Evolutionary conservation across 2,797 vertebrate species (phyloP), one percentile per base, ranked within the genome.

Genomic region (Iguana delicatissima): DNA sequence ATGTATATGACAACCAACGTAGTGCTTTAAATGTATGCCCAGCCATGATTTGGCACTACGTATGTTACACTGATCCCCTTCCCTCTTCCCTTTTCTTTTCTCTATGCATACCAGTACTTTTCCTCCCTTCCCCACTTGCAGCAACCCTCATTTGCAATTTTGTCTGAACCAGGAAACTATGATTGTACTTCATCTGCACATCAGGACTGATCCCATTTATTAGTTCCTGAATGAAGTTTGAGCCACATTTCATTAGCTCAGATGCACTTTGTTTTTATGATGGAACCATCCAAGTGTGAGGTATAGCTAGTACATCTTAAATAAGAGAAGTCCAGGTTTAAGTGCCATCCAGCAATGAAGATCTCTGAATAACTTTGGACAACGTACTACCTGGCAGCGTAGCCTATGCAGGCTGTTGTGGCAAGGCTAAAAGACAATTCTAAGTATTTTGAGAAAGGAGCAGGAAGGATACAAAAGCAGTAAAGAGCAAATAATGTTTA

Each of bases 401-500:
- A 50, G 9, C 55, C n/a, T 83, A 46, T 64, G 64, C 80, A 38
- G 22, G 22, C 1, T 4, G 24, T 14, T 67, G 24, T 46, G 12
- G 57, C 26, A 57, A 86, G n/a, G 2, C 84, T 81, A 73, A 50
- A 82, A 74, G 20, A 6, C 9, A 9, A 29, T 73, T 62, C 55
- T 29, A 13, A 80, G 62, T 14, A 57, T 64, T 38, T 82, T 52
- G 2, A 14, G 57, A 38, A 35, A 87, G 29, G 22, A 79, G n/a
- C 26, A 52, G 32, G 13, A 69, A 81, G 50, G 46, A 69, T 88
- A 55, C 32, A 50, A 84, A 89, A 86, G 16, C 67, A 73, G 59
- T 90, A 86, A 90, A 90, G 82, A 90, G 62, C 69, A 82, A 67
- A 87, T 83, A 76, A 82, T 76, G 79, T 64, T 83, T 76, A 82